Evolutionary conservation across 2,113 vertebrate genomes (phyloP), one percentile per base, ranked within the genome.

Genomic region (Hypomesus transpacificus): DNA sequence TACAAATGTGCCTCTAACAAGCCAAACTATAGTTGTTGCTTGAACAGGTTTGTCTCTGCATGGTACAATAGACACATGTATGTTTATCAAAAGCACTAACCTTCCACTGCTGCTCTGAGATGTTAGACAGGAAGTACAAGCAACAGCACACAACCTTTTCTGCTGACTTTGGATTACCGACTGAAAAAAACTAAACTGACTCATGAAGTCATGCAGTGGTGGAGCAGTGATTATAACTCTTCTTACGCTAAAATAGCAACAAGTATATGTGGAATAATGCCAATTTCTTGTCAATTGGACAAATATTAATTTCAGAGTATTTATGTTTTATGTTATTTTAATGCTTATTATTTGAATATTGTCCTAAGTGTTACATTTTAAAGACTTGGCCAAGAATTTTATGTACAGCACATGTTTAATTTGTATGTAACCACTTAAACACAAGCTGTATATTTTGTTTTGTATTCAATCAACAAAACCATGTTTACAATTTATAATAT

Each of bases 401-500:
- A n/a, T 26, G 52, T 24, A 57, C 26, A 50, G 62, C 53, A 46
- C 59, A 68, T 56, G 28, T 72, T 65, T 66, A 26, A 80, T 26
- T 13, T 53, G 70, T 58, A 14, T 68, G 22, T 56, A 57, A 66
- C 67, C 66, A 71, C 75, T 71, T 5, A 31, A 21, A 68, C 52
- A 57, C 52, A 57, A 14, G 22, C 52, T 54, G 60, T n/a, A 71
- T 68, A 72, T 18, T 59, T 62, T 68, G 63, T 85, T 81, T 83
- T 82, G 75, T 74, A 77, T 57, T 73, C 75, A 2, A 3, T 66
- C 20, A 76, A 53, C 18, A 50, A 50, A 65, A 50, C 63, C 20
- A 74, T 74, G 78, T 87, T 81, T 83, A 80, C 74, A 82, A 14
- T 56, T 26, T 50, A 54, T 60, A 11, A 71, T 57, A 50, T 69